phyloP scores from a whole-genome alignment of 2,113 vertebrate genomes.

The Triplophysa siluroides region DNA sequence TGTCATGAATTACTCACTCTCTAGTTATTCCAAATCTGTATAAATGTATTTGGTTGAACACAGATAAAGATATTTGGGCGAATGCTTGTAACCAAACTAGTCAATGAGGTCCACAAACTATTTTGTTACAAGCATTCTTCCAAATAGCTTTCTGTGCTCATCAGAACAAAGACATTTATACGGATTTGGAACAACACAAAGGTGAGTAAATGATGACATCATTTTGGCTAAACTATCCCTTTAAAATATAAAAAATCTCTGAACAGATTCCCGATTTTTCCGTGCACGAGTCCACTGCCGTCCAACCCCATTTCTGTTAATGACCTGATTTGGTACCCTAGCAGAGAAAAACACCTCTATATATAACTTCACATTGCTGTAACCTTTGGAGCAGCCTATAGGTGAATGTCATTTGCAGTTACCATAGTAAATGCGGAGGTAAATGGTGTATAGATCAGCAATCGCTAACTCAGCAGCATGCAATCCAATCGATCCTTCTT shows the following conservation, averaged over 20 bases:
- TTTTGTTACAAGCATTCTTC: too few relatives aligned
- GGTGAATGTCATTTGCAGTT: conserved; percentile 15
- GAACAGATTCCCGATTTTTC: neutral
- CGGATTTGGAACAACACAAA: too few relatives aligned
- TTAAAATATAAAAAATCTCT: neutral
- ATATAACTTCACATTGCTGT: conserved; percentile 35
- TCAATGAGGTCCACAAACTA: too few relatives aligned
- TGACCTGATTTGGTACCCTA: conserved; percentile 42
- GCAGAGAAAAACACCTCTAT: conserved; percentile 37
- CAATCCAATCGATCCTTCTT: neutral
- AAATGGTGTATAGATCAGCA: conserved; percentile 11
- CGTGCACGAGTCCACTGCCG: neutral
- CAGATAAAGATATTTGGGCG: too few relatives aligned
- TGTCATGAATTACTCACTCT: too few relatives aligned
- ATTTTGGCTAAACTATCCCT: too few relatives aligned
- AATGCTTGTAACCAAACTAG: too few relatives aligned
- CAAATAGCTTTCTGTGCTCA: too few relatives aligned
- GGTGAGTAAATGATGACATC: too few relatives aligned
- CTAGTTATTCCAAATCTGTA: too few relatives aligned
- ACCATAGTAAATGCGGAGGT: neutral
- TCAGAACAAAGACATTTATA: too few relatives aligned
- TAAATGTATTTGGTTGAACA: too few relatives aligned
- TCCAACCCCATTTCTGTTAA: conserved; percentile 27
- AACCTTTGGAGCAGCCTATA: conserved; percentile 28
- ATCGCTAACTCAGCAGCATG: conserved; percentile 22